Base-by-base conservation (phyloP, 2,888 invertebrate species). In the Fragum sueziense region DNA sequence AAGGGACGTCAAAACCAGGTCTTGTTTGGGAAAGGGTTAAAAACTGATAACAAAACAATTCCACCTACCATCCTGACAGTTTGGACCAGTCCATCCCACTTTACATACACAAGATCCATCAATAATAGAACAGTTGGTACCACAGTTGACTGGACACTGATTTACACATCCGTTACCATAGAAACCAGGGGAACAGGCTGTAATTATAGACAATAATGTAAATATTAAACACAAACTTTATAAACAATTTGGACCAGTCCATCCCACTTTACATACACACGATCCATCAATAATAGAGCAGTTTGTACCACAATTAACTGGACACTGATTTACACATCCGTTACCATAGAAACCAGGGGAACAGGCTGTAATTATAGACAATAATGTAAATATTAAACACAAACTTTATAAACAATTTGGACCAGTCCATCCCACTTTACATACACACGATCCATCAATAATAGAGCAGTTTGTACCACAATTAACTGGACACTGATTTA, bases 351-450 rank as follows among this genome's bases (percentile, higher is more conserved):
- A 52, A 31, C 82, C 82, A 25, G 37, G 20, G 9, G 31, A 7
- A 41, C 82, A 82, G 27, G 20, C 82, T 82, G 57, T 9, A 67
- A 71, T n/a, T 31, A 41, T 9, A 25, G 17, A 65, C 47, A 47
- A 14, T n/a, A n/a, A n/a, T n/a, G 47, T 47, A 4, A 47, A 37
- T 37, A 9, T 37, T 14, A 14, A 37, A 37, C 37, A 37, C 14
- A 37, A n/a, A n/a, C n/a, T n/a, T n/a, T n/a, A n/a, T n/a, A n/a
- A n/a, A 61, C 82, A 84, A 6, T 25, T 25, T 14, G 52, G 67
- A 31, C 83, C 83, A 4, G 75, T 80, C 80, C 80, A 84, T 0
- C 83, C 83, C 51, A 67, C 59, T 31, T 76, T 76, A 29, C 83
- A 84, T 17, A 74, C 37, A 61, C 83, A 84, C 20, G 73, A 37